These are phyloP conservation scores for Eupsilia transversa DNA, from an alignment of 2,888 invertebrate species.

Conservation along the genomic window DNA sequence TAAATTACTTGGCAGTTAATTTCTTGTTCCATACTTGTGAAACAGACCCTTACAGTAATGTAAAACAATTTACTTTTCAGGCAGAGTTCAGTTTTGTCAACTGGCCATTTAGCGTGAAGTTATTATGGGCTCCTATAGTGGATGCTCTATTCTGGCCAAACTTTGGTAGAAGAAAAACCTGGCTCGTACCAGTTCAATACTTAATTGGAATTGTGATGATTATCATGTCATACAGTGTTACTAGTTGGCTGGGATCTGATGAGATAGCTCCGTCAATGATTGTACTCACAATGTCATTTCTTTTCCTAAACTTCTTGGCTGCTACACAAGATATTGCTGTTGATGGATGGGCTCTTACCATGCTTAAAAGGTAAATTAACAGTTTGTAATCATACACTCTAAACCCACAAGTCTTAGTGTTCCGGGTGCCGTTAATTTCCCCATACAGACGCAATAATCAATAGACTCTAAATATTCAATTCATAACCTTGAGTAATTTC, in stretches of 20 bases:
- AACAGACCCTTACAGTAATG: not conserved
- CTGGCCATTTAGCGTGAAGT: slow-evolving; percentile 98
- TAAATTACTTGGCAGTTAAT: not conserved
- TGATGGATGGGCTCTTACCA: slow-evolving; percentile 99
- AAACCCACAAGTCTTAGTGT: not conserved
- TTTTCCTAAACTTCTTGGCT: slow-evolving; percentile 98
- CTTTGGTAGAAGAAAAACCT: slow-evolving; percentile 98
- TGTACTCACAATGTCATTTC: slow-evolving; percentile 96
- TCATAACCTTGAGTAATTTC: slow-evolving; percentile 3
- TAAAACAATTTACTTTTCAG: slow-evolving; percentile 83
- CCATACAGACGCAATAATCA: not conserved
- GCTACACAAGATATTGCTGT: slow-evolving; percentile 99
- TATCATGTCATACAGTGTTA: slow-evolving; percentile 94
- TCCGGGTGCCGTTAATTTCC: not conserved
- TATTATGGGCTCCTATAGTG: slow-evolving; percentile 99
- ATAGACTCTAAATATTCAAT: not conserved
- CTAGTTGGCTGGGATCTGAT: slow-evolving; percentile 94
- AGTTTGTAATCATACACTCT: not conserved
- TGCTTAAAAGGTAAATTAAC: slow-evolving; percentile 95
- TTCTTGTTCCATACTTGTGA: no score
- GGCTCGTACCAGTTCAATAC: slow-evolving; percentile 98
- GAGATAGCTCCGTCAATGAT: slow-evolving; percentile 92
- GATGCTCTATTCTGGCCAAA: slow-evolving; percentile 96
- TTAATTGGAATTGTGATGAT: slow-evolving; percentile 97
- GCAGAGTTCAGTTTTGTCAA: slow-evolving; percentile 98